Conservation (phyloP, 1,140 invertebrate species). For the Palaemon carinicauda region DNA sequence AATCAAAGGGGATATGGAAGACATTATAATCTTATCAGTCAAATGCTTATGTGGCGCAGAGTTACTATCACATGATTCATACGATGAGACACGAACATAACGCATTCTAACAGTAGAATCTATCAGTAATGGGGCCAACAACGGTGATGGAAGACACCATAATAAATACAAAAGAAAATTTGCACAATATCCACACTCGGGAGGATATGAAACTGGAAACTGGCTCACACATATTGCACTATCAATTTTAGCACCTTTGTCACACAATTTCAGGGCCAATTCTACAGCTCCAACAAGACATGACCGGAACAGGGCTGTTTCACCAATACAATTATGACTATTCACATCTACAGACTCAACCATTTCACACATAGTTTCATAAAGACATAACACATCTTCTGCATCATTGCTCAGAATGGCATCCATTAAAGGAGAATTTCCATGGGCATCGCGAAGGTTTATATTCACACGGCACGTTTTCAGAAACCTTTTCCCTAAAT, state of each 20-base stretch:
- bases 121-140: slow-evolving; percentile 36
- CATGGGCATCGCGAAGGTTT: slow-evolving; percentile 38
- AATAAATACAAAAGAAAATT: neutral
- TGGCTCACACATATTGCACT: slow-evolving; percentile 5
- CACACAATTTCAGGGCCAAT: neutral
- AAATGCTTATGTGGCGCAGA: slow-evolving; percentile 38
- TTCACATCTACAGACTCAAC: slow-evolving; percentile 28
- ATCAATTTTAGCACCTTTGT: slow-evolving; percentile 18
- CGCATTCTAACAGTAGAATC: slow-evolving; percentile 21
- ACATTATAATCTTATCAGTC: slow-evolving; percentile 29
- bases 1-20: slow-evolving; percentile 36
- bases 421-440: slow-evolving; percentile 42
- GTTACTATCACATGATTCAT: neutral
- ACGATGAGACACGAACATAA: slow-evolving; percentile 26
- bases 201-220: neutral
- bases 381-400: slow-evolving; percentile 7
- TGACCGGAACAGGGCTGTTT: slow-evolving; percentile 40
- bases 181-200: neutral
- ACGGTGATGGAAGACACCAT: slow-evolving; percentile 6
- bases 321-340: slow-evolving; percentile 28
- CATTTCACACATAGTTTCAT: slow-evolving; percentile 34
- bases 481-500: slow-evolving; percentile 16
- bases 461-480: slow-evolving; percentile 35
- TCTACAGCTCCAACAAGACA: slow-evolving; percentile 37
- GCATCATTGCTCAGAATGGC: slow-evolving; percentile 25